Conservation (phyloP, 2,888 invertebrate genomes). For the Pinctada fucata region DNA sequence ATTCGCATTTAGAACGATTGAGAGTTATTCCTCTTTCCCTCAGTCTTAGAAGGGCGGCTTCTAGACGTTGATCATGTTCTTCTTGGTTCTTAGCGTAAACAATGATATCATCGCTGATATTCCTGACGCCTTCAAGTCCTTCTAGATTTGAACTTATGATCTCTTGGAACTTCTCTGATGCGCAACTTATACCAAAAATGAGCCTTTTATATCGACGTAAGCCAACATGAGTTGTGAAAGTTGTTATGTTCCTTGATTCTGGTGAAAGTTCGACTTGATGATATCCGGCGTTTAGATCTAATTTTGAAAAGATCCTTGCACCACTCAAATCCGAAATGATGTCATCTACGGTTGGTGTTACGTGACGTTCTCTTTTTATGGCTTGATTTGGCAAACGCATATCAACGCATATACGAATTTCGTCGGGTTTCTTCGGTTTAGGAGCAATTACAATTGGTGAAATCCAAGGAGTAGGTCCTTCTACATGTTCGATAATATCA, state of each 20-base stretch:
- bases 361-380: too few species aligned
- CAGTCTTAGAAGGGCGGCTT: not conserved
- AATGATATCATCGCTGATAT: conserved; percentile 22
- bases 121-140: conserved; percentile 18
- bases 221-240: conserved; percentile 26
- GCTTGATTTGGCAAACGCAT: too few species aligned
- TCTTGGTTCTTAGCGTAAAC: conserved; percentile 9
- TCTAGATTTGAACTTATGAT: conserved; percentile 16
- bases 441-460: too few species aligned
- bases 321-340: conserved; percentile 22
- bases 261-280: conserved; percentile 30
- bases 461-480: too few species aligned
- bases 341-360: conserved; percentile 25
- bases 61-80: not conserved
- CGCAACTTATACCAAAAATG: conserved; percentile 26
- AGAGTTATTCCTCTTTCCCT: not conserved
- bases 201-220: conserved; percentile 15
- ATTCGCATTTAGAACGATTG: conserved; percentile 2
- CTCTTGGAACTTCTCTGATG: conserved; percentile 27
- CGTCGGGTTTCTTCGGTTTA: too few species aligned
- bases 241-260: conserved; percentile 26
- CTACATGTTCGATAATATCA: too few species aligned
- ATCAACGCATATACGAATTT: too few species aligned
- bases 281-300: conserved; percentile 25
- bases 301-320: conserved; percentile 18